Evolutionary conservation across 2,797 vertebrate species (phyloP).

Genomic region (Sebastes matsubarae): DNA sequence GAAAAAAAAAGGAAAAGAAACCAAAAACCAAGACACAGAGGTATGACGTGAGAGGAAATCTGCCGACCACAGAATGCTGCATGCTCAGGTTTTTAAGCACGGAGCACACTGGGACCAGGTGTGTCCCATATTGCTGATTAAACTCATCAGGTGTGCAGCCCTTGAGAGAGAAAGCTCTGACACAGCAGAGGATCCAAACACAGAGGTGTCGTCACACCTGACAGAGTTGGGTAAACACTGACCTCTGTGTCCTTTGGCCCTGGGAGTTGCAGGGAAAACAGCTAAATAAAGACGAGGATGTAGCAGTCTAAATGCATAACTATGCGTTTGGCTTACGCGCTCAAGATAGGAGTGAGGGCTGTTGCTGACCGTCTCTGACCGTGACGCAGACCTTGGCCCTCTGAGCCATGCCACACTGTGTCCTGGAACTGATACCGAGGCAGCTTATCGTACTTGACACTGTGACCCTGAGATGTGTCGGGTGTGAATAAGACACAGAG

Average conservation of each 20-base stretch:
- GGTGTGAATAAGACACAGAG: conserved; percentile 10
- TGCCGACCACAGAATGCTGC: too few species aligned
- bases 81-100: too few species aligned
- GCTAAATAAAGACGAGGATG: conserved; percentile 74
- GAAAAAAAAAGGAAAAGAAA: too few species aligned
- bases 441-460: background rate
- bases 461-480: conserved; percentile 25
- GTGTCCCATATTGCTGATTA: too few species aligned
- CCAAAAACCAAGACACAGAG: too few species aligned
- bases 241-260: conserved; percentile 23
- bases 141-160: too few species aligned
- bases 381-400: conserved; percentile 54
- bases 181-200: too few species aligned
- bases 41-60: too few species aligned
- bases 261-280: conserved; percentile 13
- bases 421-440: conserved; percentile 34
- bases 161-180: too few species aligned
- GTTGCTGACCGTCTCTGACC: conserved; percentile 19
- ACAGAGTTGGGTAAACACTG: conserved; percentile 26
- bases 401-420: background rate
- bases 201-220: too few species aligned
- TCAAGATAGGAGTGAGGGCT: conserved; percentile 65
- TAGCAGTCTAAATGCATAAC: conserved; percentile 65
- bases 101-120: too few species aligned
- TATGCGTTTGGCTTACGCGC: conserved; percentile 63